A percentile compares a stretch with the other conserved stretches of the same genome.
These are phyloP conservation scores for Oryzias dopingdopingensis DNA, from an alignment of 2,797 vertebrate species.

Conservation along the genomic window DNA sequence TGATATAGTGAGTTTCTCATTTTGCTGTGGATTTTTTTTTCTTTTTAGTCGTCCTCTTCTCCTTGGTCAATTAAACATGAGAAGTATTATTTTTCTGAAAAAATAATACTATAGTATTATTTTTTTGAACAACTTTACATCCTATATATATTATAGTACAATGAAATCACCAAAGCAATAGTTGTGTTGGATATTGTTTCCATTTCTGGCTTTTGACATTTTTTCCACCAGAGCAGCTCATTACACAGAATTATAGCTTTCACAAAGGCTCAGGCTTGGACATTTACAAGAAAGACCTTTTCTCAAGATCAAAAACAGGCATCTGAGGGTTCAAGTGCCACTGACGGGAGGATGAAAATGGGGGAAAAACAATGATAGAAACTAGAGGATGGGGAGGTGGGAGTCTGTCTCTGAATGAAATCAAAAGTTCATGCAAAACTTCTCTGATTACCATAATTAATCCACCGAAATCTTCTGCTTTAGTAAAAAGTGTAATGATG, in stretches of 20 bases:
- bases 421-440: constrained; percentile 70
- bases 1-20: neutral
- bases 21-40: constrained; percentile 11
- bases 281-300: constrained; percentile 58
- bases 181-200: constrained; percentile 57
- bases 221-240: constrained; percentile 40
- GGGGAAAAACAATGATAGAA: constrained; percentile 20
- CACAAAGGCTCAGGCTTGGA: constrained; percentile 53
- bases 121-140: constrained; percentile 46
- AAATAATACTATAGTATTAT: neutral
- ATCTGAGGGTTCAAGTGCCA: constrained; percentile 62
- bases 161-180: constrained; percentile 21
- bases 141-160: constrained; percentile 37
- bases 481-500: constrained; percentile 15
- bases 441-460: constrained; percentile 71
- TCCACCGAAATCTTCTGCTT: constrained; percentile 52
- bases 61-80: constrained; percentile 15
- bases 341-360: constrained; percentile 45
- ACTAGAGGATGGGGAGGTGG: constrained; percentile 47
- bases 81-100: constrained; percentile 1
- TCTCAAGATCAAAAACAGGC: constrained; percentile 65
- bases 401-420: constrained; percentile 63
- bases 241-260: constrained; percentile 61
- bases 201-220: constrained; percentile 41
- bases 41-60: neutral